Evolutionary conservation across 2,797 vertebrate species (phyloP).

Genomic region (Chaetophractus vellerosus): DNA sequence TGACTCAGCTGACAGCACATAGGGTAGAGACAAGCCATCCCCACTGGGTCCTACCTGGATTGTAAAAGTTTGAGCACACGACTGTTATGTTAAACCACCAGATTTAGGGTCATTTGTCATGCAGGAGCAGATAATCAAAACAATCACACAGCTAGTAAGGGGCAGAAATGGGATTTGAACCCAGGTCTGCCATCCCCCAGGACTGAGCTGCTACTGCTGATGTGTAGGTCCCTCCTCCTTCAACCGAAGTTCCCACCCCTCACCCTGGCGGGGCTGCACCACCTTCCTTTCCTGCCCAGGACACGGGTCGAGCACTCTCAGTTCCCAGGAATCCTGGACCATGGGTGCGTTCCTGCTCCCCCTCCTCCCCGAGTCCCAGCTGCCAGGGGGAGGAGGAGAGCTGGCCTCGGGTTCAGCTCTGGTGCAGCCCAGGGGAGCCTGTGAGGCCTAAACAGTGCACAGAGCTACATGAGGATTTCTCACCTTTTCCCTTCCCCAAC

Average conservation of each 20-base stretch:
- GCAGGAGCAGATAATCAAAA: background rate
- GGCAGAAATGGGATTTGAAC: background rate
- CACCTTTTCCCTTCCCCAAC: too few species aligned
- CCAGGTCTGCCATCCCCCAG: background rate
- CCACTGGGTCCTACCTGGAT: background rate
- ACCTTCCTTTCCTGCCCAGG: background rate
- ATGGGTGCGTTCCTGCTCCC: background rate
- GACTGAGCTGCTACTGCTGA: background rate
- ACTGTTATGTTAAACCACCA: background rate
- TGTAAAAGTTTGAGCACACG: background rate
- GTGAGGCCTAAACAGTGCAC: fast-evolving
- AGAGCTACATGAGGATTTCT: background rate
- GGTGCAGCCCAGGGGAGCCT: background rate
- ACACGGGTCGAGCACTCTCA: too few species aligned
- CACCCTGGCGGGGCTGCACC: background rate
- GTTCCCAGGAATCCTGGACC: background rate
- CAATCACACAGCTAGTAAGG: background rate
- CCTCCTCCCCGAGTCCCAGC: background rate
- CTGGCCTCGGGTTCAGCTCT: background rate
- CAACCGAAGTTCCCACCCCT: too few species aligned
- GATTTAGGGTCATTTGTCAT: background rate
- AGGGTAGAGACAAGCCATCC: background rate
- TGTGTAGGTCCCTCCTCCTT: background rate
- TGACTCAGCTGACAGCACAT: background rate
- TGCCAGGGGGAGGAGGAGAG: too few species aligned